Conservation (phyloP, 37 sponge, comb jelly and placozoan species). For the Petrosia ficiformis region DNA sequence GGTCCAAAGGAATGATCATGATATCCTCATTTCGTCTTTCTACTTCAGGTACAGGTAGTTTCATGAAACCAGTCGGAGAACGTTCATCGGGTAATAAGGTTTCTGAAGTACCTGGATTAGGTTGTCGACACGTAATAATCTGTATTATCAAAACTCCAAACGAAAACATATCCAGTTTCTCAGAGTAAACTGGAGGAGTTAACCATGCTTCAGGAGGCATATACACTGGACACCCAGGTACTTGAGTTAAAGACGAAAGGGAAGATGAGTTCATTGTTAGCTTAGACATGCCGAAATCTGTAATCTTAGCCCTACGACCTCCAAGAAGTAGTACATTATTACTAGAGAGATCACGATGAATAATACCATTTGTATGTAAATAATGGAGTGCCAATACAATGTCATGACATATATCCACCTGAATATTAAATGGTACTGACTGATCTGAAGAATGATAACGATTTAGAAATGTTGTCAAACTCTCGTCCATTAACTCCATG, state of each 20-base stretch:
- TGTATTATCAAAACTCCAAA: conserved; percentile 36
- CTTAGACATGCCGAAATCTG: conserved; percentile 34
- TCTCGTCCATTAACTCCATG: conserved; percentile 62
- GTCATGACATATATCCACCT: conserved; percentile 18
- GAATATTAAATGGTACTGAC: conserved; percentile 5
- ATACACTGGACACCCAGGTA: conserved; percentile 32
- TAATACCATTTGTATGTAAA: conserved; percentile 23
- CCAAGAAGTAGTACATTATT: conserved; percentile 21
- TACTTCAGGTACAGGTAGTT: conserved; percentile 28
- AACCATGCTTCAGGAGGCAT: conserved; percentile 56
- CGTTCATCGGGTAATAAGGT: neutral
- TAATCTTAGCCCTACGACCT: conserved; percentile 6
- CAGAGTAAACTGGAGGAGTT: conserved; percentile 1
- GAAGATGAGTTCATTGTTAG: neutral
- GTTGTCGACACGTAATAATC: conserved; percentile 28
- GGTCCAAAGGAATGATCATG: neutral
- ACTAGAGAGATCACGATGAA: conserved; percentile 32
- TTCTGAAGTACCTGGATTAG: conserved; percentile 11
- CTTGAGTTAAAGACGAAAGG: conserved; percentile 7
- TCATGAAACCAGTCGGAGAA: conserved; percentile 7
- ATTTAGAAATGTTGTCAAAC: conserved; percentile 31
- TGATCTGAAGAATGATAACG: neutral
- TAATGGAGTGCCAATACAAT: conserved; percentile 19
- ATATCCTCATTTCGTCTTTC: conserved; percentile 28
- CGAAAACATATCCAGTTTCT: conserved; percentile 44